Evolutionary conservation across 2,797 vertebrate genomes (phyloP), one percentile per base, ranked within the genome.

Genomic region (Poecilia gillii): DNA sequence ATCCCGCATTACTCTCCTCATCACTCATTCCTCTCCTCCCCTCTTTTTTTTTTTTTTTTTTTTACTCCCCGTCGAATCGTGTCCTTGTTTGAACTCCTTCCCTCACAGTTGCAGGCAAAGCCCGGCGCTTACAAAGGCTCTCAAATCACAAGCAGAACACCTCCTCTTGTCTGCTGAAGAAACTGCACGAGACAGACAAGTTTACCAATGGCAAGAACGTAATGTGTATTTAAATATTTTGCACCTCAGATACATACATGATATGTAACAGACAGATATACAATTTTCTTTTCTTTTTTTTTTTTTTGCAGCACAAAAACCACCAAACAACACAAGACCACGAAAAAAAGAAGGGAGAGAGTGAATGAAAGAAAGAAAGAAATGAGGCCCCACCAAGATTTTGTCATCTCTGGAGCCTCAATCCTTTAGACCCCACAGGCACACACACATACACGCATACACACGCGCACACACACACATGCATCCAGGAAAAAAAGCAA

Each of bases 201-300:
- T 75, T 95, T 95, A 96, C 94, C 96, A 96, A 97, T 96, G 95
- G 95, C 95, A 95, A 96, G 95, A 96, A 96, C 94, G 95, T 94
- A 96, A 96, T 96, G 96, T 96, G 96, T 97, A 96, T 97, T 97
- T 96, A 96, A 96, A 97, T 96, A 97, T 96, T 96, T 94, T 96
- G 95, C 95, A 96, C 96, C 94, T 95, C 92, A 96, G 95, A 95
- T 96, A 96, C 95, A 96, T 94, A 96, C 94, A 96, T 95, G 95
- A 96, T 96, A 96, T 97, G 96, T 95, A 96, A 96, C 95, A 95
- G 96, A 97, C 96, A 96, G 94, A 95, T 97, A 96, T 96, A 96
- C 95, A 96, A 90, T 59, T 71, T 45, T 77, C 45, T 78, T 47
- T 70, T 68, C 39, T 77, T 77, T 55, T 78, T 47, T 68, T 66